Conservation (phyloP, 2,888 invertebrate genomes). For the Cheiracanthium punctorium region DNA sequence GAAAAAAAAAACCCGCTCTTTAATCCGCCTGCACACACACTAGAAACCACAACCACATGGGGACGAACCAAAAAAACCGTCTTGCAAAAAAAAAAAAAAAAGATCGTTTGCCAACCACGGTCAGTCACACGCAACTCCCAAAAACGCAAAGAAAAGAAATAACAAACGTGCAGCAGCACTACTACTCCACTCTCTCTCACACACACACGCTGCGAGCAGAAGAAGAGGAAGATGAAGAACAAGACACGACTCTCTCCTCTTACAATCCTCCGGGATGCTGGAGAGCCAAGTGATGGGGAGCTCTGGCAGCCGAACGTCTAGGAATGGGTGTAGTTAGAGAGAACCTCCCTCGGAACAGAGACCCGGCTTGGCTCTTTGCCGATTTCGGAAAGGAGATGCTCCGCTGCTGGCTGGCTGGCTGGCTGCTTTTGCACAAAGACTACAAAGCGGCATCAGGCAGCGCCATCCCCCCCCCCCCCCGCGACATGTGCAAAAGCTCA, state of each 20-base stretch:
- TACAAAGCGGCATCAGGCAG: conserved; percentile 10
- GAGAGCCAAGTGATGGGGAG: conserved; percentile 35
- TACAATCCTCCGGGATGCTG: conserved; percentile 48
- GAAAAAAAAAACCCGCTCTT: too few relatives aligned
- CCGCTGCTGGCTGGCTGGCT: neutral
- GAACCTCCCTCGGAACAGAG: too few relatives aligned
- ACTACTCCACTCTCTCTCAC: neutral
- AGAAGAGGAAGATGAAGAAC: too few relatives aligned
- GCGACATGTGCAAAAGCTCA: neutral
- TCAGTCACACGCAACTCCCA: too few relatives aligned
- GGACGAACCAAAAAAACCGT: too few relatives aligned
- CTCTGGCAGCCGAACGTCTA: conserved; percentile 2
- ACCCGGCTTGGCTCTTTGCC: conserved; percentile 12
- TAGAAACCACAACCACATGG: too few relatives aligned
- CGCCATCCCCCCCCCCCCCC: too few relatives aligned
- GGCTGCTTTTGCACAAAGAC: too few relatives aligned
- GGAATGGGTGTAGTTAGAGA: neutral
- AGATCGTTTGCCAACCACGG: too few relatives aligned
- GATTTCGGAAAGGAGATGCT: neutral
- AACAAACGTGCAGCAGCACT: neutral
- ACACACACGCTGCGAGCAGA: neutral
- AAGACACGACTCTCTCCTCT: conserved; percentile 21
- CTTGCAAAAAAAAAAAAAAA: too few relatives aligned
- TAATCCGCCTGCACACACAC: too few relatives aligned
- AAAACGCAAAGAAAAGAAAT: too few relatives aligned